Evolutionary conservation across 1,140 invertebrate species (phyloP), one percentile per base, ranked within the genome.

Genomic region (Coenobita brevimanus): DNA sequence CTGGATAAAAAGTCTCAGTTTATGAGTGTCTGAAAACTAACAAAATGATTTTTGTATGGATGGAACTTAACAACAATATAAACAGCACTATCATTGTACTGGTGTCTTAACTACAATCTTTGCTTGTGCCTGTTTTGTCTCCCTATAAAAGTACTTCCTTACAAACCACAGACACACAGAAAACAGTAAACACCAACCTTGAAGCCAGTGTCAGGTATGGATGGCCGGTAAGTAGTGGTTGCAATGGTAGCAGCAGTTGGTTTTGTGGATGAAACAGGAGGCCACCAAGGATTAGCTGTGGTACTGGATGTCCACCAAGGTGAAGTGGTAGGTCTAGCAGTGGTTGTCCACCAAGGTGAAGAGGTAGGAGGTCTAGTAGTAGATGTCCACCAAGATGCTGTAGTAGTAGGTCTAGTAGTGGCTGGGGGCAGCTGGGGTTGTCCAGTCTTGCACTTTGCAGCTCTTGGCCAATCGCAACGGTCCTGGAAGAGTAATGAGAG

Each of bases 401-500:
- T 15, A 8, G 15, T 6, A n/a, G 57, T 13, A 15, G 33, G 2
- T 13, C 1, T 15, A n/a, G 36, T 33, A 21, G 46, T 24, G 36
- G 67, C 24, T 2, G 36, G 1, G 27, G 82, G 13, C 0, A 46
- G 30, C 17, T n/a, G 30, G 6, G 36, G n/a, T 8, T 36, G 10
- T 27, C 60, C 64, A 64, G 30, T 10, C 43, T 38, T 4, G 38
- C 80, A 82, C 4, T 71, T 91, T 91, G 95, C 93, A 90, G 93
- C 92, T 90, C 96, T 96, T 17, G 78, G 60, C 96, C 96, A 97
- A 81, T 95, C 94, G 0, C 97, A 92, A 2, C 95, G 95, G 30
- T 71, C 67, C 38, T 92, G 91, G n/a, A 60, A n/a, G 2, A 50
- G 8, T 24, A 27, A 69, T n/a, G n/a, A n/a, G n/a, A n/a, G n/a